phyloP scores from a whole-genome alignment of 2,797 vertebrate genomes.

The Fratercula arctica region DNA sequence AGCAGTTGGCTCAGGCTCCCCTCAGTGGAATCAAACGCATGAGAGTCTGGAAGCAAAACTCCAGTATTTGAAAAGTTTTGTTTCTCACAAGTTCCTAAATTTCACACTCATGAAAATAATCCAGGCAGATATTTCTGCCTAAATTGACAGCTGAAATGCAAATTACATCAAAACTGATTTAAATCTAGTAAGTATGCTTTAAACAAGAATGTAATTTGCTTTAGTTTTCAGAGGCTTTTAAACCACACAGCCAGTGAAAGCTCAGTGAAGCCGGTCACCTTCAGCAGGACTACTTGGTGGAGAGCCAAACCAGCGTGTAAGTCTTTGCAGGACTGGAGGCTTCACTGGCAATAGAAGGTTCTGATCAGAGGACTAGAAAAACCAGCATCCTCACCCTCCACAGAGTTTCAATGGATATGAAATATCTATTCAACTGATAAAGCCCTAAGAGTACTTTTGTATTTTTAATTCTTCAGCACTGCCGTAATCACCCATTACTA shows the following conservation, averaged over 20 bases:
- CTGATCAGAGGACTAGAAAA: background rate
- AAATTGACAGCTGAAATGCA: background rate
- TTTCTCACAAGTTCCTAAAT: background rate
- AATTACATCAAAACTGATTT: background rate
- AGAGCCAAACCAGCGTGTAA: background rate
- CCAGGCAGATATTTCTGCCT: background rate
- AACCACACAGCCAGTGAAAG: background rate
- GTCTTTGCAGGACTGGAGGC: background rate
- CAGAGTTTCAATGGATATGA: background rate
- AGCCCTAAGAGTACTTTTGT: background rate
- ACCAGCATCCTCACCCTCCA: background rate
- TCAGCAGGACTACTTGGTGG: fast-evolving
- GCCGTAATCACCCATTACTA: background rate
- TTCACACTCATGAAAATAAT: background rate
- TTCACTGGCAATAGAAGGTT: background rate
- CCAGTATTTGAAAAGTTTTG: background rate
- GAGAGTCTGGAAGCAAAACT: background rate
- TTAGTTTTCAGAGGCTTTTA: background rate
- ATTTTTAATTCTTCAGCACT: background rate
- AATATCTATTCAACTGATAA: background rate
- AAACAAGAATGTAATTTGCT: background rate
- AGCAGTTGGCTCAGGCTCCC: background rate
- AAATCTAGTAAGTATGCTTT: background rate
- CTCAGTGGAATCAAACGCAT: background rate
- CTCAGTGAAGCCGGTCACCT: background rate